Evolutionary conservation across 1,140 invertebrate species (phyloP).

Genomic region (Propsilocerus akamusi): DNA sequence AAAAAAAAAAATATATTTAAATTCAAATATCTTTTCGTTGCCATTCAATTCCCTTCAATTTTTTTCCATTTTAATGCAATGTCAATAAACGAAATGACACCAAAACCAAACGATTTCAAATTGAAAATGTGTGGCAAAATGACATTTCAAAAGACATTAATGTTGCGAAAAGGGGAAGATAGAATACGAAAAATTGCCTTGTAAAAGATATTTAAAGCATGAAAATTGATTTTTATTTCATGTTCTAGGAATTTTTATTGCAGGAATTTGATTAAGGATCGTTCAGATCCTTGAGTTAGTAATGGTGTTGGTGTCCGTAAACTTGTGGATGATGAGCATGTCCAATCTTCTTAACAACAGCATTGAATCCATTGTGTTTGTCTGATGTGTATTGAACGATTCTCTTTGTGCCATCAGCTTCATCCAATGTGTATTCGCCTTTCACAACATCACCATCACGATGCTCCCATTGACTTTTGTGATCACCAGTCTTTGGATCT

Average conservation of each 20-base stretch:
- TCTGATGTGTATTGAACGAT: conserved; percentile 40
- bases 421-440: conserved; percentile 34
- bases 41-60: background rate
- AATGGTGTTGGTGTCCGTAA: conserved; percentile 9
- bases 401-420: conserved; percentile 35
- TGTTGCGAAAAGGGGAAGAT: too few relatives aligned
- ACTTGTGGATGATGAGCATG: conserved; percentile 12
- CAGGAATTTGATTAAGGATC: too few relatives aligned
- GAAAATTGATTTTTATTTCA: too few relatives aligned
- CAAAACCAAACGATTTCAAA: too few relatives aligned
- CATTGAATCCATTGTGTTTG: conserved; percentile 31
- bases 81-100: too few relatives aligned
- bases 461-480: conserved; percentile 29
- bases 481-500: conserved; percentile 32
- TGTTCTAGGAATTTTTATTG: too few relatives aligned
- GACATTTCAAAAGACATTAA: too few relatives aligned
- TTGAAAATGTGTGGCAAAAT: too few relatives aligned
- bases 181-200: too few relatives aligned
- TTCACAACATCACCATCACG: conserved; percentile 29
- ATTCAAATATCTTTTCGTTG: background rate
- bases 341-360: conserved; percentile 32
- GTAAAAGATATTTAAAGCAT: too few relatives aligned
- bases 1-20: conserved; percentile 2
- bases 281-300: too few relatives aligned
- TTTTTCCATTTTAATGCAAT: too few relatives aligned